Evolutionary conservation across 2,797 vertebrate genomes (phyloP), one percentile per base, ranked within the genome.

Genomic region (Columba guinea): DNA sequence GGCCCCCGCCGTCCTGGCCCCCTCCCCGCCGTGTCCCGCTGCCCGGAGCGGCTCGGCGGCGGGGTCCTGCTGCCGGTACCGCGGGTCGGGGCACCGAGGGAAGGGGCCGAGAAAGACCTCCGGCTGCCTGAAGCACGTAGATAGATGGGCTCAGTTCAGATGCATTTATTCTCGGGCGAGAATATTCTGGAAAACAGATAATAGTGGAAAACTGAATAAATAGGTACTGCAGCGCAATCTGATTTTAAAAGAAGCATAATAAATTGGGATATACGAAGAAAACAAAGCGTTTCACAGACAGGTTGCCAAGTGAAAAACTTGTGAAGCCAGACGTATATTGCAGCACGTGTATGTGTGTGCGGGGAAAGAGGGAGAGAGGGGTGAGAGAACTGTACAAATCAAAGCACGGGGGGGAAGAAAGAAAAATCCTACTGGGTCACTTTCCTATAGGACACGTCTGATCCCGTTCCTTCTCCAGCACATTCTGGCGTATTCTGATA

Each of bases 251-350:
- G 37, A 17, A 2, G 10, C 15, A 0, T 7, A 30, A 39, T 28
- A 35, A 77, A 78, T 24, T 0, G 51, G 26, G 48, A 3, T 14
- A 8, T 11, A 30, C 63, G 64, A n/a, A 63, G 52, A 49, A 90
- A 87, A 67, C 23, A 28, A 56, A 76, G 76, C 34, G 4, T 84
- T 92, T 87, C 63, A 32, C 62, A 35, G 35, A 15, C 86, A 69
- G 90, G 71, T 91, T 92, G 82, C 67, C 55, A 46, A 20, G 64
- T 3, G 77, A 67, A 55, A 90, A 88, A 73, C 74, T 62, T 79
- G 85, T 11, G 58, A 21, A 34, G 76, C 35, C 58, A 68, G 73
- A 52, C 46, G 8, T 34, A 9, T 10, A 19, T 10, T 34, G 82
- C 68, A 35, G 67, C 64, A 16, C 84, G 76, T 67, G 65, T 78